Evolutionary conservation across 2,888 invertebrate species (phyloP), one percentile per base, ranked within the genome.

Genomic region (Chrysomela aeneicollis): DNA sequence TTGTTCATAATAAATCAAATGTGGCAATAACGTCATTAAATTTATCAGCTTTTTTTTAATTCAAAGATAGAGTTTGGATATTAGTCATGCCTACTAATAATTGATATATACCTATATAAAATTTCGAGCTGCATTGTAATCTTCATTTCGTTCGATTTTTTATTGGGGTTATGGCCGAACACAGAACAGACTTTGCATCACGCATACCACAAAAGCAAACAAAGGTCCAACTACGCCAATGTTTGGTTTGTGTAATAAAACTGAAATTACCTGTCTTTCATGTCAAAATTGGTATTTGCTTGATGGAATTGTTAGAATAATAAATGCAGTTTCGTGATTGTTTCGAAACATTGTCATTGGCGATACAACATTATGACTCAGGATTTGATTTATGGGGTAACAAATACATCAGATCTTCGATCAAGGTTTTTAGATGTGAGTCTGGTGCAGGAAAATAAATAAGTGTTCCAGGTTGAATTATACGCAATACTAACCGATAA

Each of bases 1-100:
- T 61, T 58, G 65, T 54, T 49, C 49, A 50, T 22, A 65, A 65
- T 65, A 65, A 65, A 65, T 58, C 58, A 61, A 52, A 65, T 54
- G 58, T 54, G 53, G 57, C 65, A 61, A 65, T 61, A 61, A 50
- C 61, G 26, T 15, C 19, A 49, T 59, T 59, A 61, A 58, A 53
- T 37, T 54, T 53, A 18, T 53, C 9, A n/a, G 19, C 26, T 50
- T 58, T 42, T 15, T 42, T 42, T 15, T 3, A 15, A 15, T 42
- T 6, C 35, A 42, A 15, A 42, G 42, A 42, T 42, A 42, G 4
- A 4, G 42, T 42, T 15, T 15, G 3, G n/a, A 2, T 10, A 15
- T 42, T 42, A 35, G 35, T 35, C 35, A 10, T 35, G 2, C 12
- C 6, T 6, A 26, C 26, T 3, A 26, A 26, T 26, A 5, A 6